Evolutionary conservation across 64 coral and sea anemone species (phyloP).

Genomic region (Montipora foliosa): DNA sequence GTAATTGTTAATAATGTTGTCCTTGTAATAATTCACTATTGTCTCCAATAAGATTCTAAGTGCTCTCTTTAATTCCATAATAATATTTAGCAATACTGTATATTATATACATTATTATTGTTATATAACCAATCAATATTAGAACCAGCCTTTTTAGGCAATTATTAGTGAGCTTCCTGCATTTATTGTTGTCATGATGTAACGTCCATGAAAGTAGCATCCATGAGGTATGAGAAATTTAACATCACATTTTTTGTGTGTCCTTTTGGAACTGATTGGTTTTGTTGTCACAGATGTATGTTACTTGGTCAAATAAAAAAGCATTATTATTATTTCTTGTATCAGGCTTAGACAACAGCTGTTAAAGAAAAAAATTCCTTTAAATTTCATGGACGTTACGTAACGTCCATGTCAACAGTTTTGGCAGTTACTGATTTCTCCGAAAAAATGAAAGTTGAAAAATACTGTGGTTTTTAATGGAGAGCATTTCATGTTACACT

Average conservation of each 20-base stretch:
- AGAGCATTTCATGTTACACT: not conserved
- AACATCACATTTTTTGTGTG: no score
- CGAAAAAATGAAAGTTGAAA: not conserved
- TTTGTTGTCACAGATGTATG: conserved; percentile 2
- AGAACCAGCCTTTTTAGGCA: no score
- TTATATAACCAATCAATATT: not conserved
- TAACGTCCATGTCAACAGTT: not conserved
- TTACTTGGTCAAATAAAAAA: not conserved
- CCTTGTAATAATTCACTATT: no score
- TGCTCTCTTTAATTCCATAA: no score
- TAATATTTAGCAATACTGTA: no score
- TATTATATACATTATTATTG: not conserved
- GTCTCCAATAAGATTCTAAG: no score
- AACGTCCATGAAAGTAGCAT: no score
- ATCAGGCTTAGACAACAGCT: conserved; percentile 3
- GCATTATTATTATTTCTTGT: conserved; percentile 5
- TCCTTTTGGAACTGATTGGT: not conserved
- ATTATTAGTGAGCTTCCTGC: no score
- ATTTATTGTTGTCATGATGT: no score
- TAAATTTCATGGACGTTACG: not conserved
- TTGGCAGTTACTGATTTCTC: not conserved
- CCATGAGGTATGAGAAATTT: no score
- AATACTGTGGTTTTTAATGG: conserved; percentile 7
- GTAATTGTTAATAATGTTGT: no score
- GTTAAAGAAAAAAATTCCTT: not conserved